phyloP scores from a whole-genome alignment of 2,797 vertebrate species.

The Lemur catta region DNA sequence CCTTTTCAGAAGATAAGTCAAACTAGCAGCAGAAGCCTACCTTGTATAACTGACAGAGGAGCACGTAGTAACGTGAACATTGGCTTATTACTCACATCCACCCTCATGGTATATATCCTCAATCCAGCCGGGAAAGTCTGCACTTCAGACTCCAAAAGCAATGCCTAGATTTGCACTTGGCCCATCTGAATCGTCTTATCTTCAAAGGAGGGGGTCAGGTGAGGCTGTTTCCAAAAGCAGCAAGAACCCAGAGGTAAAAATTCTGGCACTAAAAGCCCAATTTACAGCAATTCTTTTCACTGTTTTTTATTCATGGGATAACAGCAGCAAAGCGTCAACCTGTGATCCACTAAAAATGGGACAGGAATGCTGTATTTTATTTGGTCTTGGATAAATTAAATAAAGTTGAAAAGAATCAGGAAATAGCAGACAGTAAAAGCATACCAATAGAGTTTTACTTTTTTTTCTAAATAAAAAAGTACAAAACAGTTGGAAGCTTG shows the following conservation, averaged over 20 bases:
- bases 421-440: not conserved
- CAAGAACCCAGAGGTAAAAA: not conserved
- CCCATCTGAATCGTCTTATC: not conserved
- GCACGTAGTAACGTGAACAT: not conserved
- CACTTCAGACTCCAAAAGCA: not conserved
- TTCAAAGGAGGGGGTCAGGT: not conserved
- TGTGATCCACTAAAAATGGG: not conserved
- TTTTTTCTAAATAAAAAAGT: not conserved
- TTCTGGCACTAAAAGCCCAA: not conserved
- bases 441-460: not conserved
- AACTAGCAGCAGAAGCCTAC: not conserved
- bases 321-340: not conserved
- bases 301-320: not conserved
- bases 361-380: not conserved
- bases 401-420: conserved; percentile 33
- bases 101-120: not conserved
- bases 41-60: no score
- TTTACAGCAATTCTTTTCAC: not conserved
- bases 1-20: not conserved
- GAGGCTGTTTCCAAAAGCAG: not conserved
- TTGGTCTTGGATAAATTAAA: not conserved
- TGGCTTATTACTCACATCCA: not conserved
- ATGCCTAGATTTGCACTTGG: not conserved
- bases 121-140: not conserved
- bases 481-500: not conserved